Percentiles rank a stretch among this genome's conserved stretches.
These are phyloP conservation scores for Haemorhous mexicanus DNA, from an alignment of 2,113 vertebrate species.

Conservation along the genomic window DNA sequence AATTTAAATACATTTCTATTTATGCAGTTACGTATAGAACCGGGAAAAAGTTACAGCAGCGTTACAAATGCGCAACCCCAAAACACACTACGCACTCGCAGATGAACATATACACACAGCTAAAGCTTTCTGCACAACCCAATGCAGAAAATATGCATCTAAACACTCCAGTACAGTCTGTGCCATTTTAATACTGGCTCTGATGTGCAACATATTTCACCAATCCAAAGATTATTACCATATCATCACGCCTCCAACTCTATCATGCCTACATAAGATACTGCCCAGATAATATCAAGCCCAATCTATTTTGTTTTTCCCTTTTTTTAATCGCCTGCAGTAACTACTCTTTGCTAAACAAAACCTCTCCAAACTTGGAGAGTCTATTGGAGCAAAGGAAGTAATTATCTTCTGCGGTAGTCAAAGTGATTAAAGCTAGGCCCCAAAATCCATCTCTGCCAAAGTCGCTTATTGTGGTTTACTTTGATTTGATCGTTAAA, in stretches of 20 bases:
- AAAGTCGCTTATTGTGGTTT: conserved; percentile 58
- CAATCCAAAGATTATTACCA: conserved; percentile 32
- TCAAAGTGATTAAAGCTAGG: conserved; percentile 76
- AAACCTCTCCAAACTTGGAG: conserved; percentile 61
- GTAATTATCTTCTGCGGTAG: conserved; percentile 73
- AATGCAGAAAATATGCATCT: background rate
- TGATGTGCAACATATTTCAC: conserved; percentile 41
- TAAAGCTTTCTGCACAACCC: background rate
- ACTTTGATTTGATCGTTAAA: conserved; percentile 63
- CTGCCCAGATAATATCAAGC: conserved; percentile 44
- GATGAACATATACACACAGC: background rate
- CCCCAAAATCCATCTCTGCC: conserved; percentile 71
- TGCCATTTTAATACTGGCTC: background rate
- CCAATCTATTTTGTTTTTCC: conserved; percentile 15
- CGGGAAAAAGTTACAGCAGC: background rate
- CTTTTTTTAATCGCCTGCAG: conserved; percentile 23
- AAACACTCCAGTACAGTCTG: background rate
- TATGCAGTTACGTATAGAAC: background rate
- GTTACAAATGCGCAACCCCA: fast-evolving
- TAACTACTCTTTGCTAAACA: conserved; percentile 53
- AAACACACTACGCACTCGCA: fast-evolving
- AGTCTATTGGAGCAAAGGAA: conserved; percentile 71
- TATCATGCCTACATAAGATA: conserved; percentile 19
- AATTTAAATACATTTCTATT: background rate
- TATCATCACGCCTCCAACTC: conserved; percentile 30